Evolutionary conservation across 2,888 invertebrate species (phyloP).

Genomic region (Oscheius sp.): DNA sequence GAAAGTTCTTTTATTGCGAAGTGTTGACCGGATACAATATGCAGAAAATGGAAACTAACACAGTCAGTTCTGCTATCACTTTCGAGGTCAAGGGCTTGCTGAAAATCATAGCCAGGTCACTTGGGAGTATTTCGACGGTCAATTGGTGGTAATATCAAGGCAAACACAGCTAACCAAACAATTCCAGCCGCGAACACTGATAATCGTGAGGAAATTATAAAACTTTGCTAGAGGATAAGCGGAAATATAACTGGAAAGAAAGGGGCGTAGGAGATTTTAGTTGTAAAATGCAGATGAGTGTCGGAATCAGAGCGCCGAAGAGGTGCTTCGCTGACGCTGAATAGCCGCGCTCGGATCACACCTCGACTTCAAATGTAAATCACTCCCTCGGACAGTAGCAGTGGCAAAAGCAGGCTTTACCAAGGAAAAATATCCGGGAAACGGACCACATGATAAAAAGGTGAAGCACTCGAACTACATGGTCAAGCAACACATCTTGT

Average conservation of each 20-base stretch:
- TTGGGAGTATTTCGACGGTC: constrained; percentile 18
- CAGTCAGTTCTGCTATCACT: no score
- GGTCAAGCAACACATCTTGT: constrained; percentile 8
- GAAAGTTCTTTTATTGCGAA: no score
- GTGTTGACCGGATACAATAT: no score
- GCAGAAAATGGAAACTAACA: no score
- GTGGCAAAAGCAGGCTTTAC: not conserved
- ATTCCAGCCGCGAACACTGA: not conserved
- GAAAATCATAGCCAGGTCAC: not conserved
- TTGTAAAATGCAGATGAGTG: constrained; percentile 38
- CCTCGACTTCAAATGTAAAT: constrained; percentile 29
- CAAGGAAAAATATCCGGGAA: not conserved
- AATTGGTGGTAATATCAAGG: constrained; percentile 16
- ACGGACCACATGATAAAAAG: constrained; percentile 18
- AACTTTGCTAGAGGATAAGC: not conserved
- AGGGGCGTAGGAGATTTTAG: constrained; percentile 20
- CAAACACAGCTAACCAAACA: constrained; percentile 27
- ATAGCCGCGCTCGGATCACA: constrained; percentile 32
- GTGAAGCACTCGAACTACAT: constrained; percentile 30
- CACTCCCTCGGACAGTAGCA: not conserved
- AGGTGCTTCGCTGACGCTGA: constrained; percentile 33
- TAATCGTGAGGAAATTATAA: not conserved
- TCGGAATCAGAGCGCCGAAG: constrained; percentile 34
- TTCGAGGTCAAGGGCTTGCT: no score
- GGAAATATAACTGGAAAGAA: constrained; percentile 13